Base-by-base conservation (phyloP, 1,140 invertebrate genomes). In the Drosophila elegans region DNA sequence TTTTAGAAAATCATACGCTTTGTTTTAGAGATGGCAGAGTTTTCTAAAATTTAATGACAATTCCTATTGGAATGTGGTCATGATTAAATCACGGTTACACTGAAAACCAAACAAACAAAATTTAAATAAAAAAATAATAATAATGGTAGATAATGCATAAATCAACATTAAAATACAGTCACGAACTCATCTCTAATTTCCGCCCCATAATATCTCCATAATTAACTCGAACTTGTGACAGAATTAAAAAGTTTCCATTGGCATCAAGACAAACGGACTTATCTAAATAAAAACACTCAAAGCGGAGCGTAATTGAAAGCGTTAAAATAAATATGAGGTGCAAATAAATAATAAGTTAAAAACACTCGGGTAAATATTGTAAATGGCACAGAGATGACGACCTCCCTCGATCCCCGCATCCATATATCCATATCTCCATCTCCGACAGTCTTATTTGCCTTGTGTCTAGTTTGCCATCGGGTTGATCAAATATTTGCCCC, bases 321-420 rank as follows among this genome's bases (percentile, higher is more conserved):
- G 55, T 74, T 81, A 42, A 74, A 77, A 59, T 78, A 85, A 85
- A 86, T 85, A 85, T 62, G 64, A 49, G 60, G 62, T 79, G 49
- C 56, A 85, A 86, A 85, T 85, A 85, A 81, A 82, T 75, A 75
- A 78, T 82, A 74, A 78, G 78, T 78, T 71, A 69, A 74, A 72
- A 68, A 71, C 45, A 72, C 32, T 72, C 55, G 53, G 57, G 64
- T 57, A 80, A 77, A 68, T 73, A 77, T 73, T 80, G 72, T 84
- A 79, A 80, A 64, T 68, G 69, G 71, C 80, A 75, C 52, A 49
- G 48, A 74, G 68, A 61, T 52, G 44, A 41, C 74, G 53, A 4
- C 38, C 56, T 32, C 16, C 45, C 48, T 73, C 27, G 25, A 42
- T 59, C 75, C 45, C 16, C 5, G 36, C 42, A 41, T 12, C 29